Percentiles rank a stretch among this genome's conserved stretches.
Conservation (phyloP, 2,113 vertebrate genomes). For the Calidris pugnax region DNA sequence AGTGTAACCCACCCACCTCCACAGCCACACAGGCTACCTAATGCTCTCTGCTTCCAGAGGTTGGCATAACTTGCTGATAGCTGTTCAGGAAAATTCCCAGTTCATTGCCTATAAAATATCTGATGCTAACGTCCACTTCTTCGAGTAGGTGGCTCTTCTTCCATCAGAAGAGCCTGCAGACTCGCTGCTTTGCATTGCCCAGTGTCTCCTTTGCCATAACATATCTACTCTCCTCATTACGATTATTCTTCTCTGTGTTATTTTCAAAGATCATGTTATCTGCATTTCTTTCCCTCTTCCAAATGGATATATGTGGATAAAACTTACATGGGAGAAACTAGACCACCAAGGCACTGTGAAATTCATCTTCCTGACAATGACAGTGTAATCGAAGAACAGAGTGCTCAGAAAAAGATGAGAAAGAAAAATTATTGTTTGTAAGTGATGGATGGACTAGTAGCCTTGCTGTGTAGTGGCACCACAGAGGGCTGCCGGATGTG, state of each 20-base stretch:
- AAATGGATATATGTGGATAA: not conserved
- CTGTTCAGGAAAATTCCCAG: not conserved
- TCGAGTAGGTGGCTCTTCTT: not conserved
- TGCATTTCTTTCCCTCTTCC: not conserved
- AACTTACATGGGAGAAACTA: not conserved
- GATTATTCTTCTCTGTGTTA: not conserved
- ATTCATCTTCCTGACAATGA: not conserved
- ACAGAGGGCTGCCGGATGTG: not conserved
- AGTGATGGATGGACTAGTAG: not conserved
- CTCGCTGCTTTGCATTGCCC: not conserved
- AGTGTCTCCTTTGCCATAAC: not conserved
- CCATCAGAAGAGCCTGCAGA: not conserved
- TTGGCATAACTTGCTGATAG: not conserved
- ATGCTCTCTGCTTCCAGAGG: not conserved
- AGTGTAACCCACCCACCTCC: not conserved
- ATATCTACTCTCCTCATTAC: not conserved
- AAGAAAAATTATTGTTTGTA: not conserved
- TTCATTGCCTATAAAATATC: not conserved
- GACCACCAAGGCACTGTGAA: not conserved
- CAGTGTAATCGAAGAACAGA: not conserved
- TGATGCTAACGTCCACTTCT: not conserved
- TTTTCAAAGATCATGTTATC: not conserved
- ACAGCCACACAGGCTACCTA: not conserved
- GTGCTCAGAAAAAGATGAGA: not conserved
- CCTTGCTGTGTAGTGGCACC: not conserved